Evolutionary conservation across 2,888 invertebrate genomes (phyloP), one percentile per base, ranked within the genome.

Genomic region (Patella pellucida): DNA sequence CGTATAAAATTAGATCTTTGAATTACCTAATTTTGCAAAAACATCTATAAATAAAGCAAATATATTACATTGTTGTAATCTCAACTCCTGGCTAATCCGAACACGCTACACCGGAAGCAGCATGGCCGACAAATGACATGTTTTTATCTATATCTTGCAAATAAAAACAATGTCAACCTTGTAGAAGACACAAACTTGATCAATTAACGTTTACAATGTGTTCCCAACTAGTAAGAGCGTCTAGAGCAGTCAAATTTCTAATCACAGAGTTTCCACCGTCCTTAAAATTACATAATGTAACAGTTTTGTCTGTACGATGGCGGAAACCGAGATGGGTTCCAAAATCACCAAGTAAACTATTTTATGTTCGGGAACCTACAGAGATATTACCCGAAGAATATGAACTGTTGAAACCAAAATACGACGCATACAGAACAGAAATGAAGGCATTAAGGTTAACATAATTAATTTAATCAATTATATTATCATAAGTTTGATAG

Each of bases 261-360:
- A 72, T n/a, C 5, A 62, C 41, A 41, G 23, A 51, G 12, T 19
- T 62, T 19, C 62, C 56, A 12, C 50, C 62, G 23, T 72, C 70
- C 4, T 31, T 52, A 12, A 23, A 54, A 70, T 54, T 52, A 11
- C 67, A n/a, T 54, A 69, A 69, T n/a, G 54, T 76, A 7, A 54
- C 75, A 11, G 23, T 79, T 9, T 78, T 80, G 50, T 79, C 79
- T 69, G 82, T 89, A 0, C 77, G 89, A 71, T 88, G 83, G 81
- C 83, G 86, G 71, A 89, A 88, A 77, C 85, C 87, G 41, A 78
- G 86, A 72, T 87, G 86, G 85, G 71, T 83, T 12, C 87, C 87
- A 15, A 83, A 84, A 52, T 83, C 86, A 0, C 79, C 81, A 51
- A 85, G 83, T 56, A 89, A 89, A 77, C 82, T 85, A 27, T 89